Conservation (phyloP, 2,797 vertebrate genomes). For the Eospalax fontanierii region DNA sequence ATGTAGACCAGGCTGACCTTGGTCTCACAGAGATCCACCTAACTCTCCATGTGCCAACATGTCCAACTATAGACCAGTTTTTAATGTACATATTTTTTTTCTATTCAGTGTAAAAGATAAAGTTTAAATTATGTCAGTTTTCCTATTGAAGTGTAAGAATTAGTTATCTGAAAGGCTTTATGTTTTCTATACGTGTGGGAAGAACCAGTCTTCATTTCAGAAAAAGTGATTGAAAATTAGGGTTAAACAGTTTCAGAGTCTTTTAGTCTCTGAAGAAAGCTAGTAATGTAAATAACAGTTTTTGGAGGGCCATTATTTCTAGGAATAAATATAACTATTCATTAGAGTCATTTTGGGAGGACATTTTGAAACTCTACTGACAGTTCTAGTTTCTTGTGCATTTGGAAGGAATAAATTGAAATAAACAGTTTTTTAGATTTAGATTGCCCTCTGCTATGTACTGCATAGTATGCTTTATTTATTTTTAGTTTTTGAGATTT, state of each 20-base stretch:
- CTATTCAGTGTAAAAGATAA: conserved; percentile 48
- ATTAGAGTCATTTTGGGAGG: neutral
- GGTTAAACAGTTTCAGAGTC: neutral
- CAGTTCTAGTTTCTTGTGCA: neutral
- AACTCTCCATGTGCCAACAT: no score
- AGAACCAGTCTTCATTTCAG: no score
- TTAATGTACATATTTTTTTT: conserved; percentile 37
- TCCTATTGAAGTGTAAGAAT: conserved; percentile 5
- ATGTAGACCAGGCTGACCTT: no score
- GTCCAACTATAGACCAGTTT: neutral
- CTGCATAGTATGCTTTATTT: neutral
- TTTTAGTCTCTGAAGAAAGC: no score
- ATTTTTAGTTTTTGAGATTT: neutral
- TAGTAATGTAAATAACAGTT: conserved; percentile 13
- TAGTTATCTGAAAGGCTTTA: neutral
- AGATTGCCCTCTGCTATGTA: neutral
- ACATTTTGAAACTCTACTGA: neutral
- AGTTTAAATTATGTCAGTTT: conserved; percentile 25
- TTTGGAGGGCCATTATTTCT: neutral
- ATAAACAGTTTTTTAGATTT: conserved; percentile 39
- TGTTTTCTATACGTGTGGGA: neutral
- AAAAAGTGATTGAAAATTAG: neutral
- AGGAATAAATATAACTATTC: no score
- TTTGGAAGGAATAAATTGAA: conserved; percentile 31
- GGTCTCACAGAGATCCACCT: no score